Evolutionary conservation across 1,140 invertebrate genomes (phyloP), one percentile per base, ranked within the genome.

Genomic region (Drosophila sp.): DNA sequence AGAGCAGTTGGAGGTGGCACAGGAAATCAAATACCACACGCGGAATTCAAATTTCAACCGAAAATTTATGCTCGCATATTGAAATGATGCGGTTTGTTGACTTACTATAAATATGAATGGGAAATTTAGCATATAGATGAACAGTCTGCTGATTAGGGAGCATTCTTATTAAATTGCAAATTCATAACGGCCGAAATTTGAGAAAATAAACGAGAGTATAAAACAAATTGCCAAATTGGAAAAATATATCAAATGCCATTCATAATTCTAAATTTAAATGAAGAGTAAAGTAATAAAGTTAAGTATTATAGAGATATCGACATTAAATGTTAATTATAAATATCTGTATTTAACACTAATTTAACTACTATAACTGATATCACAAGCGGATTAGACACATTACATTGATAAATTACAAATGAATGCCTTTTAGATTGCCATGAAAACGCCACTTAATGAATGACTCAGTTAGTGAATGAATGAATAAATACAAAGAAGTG

Each of bases 131-230:
- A 72, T 58, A 66, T 66, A 58, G 56, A 66, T 53, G 21, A 58
- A 50, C 8, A 25, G 36, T 29, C 34, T 18, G 32, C 69, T 72
- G 69, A 45, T 72, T 72, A 58, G 45, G 62, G 8, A 57, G 62
- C 36, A 36, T 36, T 48, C 50, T 50, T 56, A 56, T 71, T 64
- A 64, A 57, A 71, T 57, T 65, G 51, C 25, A 41, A 71, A 71
- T 71, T 65, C 46, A 6, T 57, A 61, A 62, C 57, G 61, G 56
- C 78, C 14, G 80, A 81, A 81, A 78, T 58, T 58, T 46, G 80
- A 81, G 80, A 48, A 66, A 61, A 14, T 38, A 59, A 59, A 61
- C 32, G 36, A 58, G 65, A 61, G 16, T n/a, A 25, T 45, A 11
- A 48, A 62, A 41, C 53, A 40, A 25, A 45, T 36, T 32, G 41